Evolutionary conservation across 2,888 invertebrate genomes (phyloP).

Genomic region (Chrysolina oricalcia): DNA sequence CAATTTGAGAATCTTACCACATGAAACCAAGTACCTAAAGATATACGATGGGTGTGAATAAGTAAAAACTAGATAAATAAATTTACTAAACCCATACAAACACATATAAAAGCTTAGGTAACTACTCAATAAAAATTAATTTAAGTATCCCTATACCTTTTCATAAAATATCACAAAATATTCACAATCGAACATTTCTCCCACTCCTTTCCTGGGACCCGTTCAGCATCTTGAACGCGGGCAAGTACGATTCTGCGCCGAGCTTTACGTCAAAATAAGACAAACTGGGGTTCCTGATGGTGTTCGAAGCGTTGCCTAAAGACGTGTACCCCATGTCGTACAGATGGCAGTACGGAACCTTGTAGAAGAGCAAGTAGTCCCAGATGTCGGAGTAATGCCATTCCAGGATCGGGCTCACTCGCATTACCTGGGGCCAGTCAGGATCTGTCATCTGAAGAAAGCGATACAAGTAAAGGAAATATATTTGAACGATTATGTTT

Average conservation of each 20-base stretch:
- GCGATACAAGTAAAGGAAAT: constrained; percentile 33
- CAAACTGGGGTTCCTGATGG: constrained; percentile 85
- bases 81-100: not conserved
- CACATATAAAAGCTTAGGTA: not conserved
- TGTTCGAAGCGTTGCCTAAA: constrained; percentile 87
- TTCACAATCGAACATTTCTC: constrained; percentile 59
- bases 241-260: constrained; percentile 76
- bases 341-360: constrained; percentile 91
- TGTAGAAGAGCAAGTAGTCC: constrained; percentile 85
- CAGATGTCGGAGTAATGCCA: constrained; percentile 95
- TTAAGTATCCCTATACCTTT: not conserved
- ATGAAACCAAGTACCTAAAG: too few relatives aligned
- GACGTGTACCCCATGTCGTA: constrained; percentile 96
- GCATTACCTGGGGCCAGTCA: constrained; percentile 92
- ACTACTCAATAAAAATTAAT: not conserved
- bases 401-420: constrained; percentile 92
- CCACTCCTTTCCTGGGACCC: constrained; percentile 78
- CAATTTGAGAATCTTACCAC: too few relatives aligned
- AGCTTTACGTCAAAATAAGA: constrained; percentile 71
- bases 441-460: constrained; percentile 84
- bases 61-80: not conserved
- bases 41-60: too few relatives aligned
- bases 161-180: not conserved
- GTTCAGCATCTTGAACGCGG: constrained; percentile 83
- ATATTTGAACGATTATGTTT: too few relatives aligned